Base-by-base conservation (phyloP, 2,888 invertebrate genomes). In the Brenthis ino region DNA sequence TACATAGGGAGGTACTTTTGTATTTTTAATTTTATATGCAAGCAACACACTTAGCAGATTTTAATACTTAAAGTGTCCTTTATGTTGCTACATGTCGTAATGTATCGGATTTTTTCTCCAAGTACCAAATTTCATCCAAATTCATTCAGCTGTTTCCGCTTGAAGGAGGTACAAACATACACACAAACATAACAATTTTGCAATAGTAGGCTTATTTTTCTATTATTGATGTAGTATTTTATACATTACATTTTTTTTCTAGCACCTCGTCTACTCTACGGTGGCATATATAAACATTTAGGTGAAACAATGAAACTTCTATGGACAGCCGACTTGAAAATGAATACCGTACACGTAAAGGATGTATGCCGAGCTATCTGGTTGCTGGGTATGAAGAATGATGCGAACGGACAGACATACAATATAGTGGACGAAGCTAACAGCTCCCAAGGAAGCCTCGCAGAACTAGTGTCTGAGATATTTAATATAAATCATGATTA, bases 241-340 rank as follows among this genome's bases (percentile, higher is more conserved):
- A 43, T n/a, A 53, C 8, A 3, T 53, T 6, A 53, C 6, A n/a
- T 37, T 1, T 58, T 48, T 3, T 13, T 60, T 16, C 16, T 87
- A 97, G 97, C 96, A 72, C 97, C 98, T 0, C 95, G 98, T 57
- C 94, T 98, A 65, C 95, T 98, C 50, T 96, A 97, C 79, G 98
- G 97, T 69, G 96, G 96, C 53, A 95, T 98, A 74, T 98, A 98
- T 89, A 97, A 97, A 82, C 95, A 97, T 82, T 93, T 98, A 47
- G 95, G 95, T 51, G 97, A 98, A 88, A 96, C 97, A 74, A 98
- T 98, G 98, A 97, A 98, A 87, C 93, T 98, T 50, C 92, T 98
- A 28, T 98, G 98, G 98, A 97, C 96, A 54, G 95, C 96, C 13
- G 95, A 96, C 71, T 93, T 98, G 75, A 95, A 95, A 81, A 94